Percentiles rank a stretch among this genome's conserved stretches.
phyloP scores from a whole-genome alignment of 2,888 invertebrate species.

The Pimpla rufipes region DNA sequence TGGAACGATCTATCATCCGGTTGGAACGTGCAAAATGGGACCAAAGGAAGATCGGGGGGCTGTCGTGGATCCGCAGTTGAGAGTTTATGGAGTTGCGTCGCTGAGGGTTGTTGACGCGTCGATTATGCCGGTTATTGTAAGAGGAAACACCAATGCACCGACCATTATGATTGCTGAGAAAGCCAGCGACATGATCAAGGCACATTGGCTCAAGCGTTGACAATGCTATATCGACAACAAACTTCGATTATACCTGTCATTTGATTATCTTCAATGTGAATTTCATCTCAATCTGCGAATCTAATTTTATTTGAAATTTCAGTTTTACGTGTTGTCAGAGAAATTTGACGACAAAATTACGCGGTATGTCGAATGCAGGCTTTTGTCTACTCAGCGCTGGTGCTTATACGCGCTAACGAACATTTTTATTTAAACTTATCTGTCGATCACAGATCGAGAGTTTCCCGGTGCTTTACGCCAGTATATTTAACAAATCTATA shows the following conservation, averaged over 20 bases:
- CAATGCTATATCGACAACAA: too few relatives aligned
- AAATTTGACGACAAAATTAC: too few relatives aligned
- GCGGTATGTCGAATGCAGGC: too few relatives aligned
- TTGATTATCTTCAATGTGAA: too few relatives aligned
- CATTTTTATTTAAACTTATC: not conserved
- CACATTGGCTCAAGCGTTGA: constrained; percentile 73
- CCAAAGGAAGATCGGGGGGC: constrained; percentile 88
- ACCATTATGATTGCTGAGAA: constrained; percentile 87
- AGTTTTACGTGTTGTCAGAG: too few relatives aligned
- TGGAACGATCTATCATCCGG: constrained; percentile 90
- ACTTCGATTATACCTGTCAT: too few relatives aligned
- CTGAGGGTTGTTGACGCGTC: constrained; percentile 90
- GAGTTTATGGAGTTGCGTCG: constrained; percentile 88
- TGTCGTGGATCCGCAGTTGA: constrained; percentile 89
- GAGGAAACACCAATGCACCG: constrained; percentile 86
- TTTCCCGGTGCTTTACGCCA: not conserved
- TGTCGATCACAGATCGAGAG: not conserved
- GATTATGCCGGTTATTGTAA: constrained; percentile 88
- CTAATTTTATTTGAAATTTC: too few relatives aligned
- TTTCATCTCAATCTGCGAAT: too few relatives aligned
- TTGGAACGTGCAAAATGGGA: constrained; percentile 91
- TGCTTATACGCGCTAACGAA: too few relatives aligned
- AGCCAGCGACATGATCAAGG: constrained; percentile 85
- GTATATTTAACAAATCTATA: not conserved
- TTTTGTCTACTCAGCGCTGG: too few relatives aligned